Conservation (phyloP, 1,140 invertebrate species). For the Notospermus geniculatus region DNA sequence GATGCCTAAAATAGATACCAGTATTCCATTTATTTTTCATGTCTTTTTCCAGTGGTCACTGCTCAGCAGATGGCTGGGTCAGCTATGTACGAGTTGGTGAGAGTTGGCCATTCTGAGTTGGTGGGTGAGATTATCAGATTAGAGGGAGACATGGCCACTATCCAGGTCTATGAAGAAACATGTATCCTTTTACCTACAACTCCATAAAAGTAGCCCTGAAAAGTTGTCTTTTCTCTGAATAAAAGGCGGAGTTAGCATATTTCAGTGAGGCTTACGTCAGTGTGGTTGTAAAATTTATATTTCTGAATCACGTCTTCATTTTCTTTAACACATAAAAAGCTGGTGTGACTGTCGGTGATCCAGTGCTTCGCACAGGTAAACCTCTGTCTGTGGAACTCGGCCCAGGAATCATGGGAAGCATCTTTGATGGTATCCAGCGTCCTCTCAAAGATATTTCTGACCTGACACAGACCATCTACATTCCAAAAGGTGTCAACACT, state of each 20-base stretch:
- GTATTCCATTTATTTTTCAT: background rate
- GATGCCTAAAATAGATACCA: too few species aligned
- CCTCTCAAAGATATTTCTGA: conserved; percentile 96
- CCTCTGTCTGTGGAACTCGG: conserved; percentile 97
- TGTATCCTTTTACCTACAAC: conserved; percentile 59
- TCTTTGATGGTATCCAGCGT: conserved; percentile 99
- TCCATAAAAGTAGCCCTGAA: too few species aligned
- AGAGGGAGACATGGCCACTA: conserved; percentile 99
- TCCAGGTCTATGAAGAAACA: conserved; percentile 99
- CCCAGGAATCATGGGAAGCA: conserved; percentile 98
- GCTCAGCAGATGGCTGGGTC: conserved; percentile 99
- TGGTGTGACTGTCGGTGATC: conserved; percentile 98
- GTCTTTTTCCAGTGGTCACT: conserved; percentile 82
- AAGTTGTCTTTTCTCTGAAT: too few species aligned
- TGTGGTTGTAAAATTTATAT: too few species aligned
- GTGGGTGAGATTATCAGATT: conserved; percentile 99
- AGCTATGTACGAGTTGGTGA: conserved; percentile 99
- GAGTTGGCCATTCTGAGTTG: conserved; percentile 95
- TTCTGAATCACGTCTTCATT: too few species aligned
- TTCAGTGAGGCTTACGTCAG: too few species aligned
- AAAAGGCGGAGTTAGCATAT: too few species aligned
- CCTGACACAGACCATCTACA: conserved; percentile 94
- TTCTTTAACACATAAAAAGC: conserved; percentile 56
- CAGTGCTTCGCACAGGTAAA: conserved; percentile 96
- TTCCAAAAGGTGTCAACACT: conserved; percentile 96